Conservation (phyloP, 2,113 vertebrate species). For the Alosa alosa region DNA sequence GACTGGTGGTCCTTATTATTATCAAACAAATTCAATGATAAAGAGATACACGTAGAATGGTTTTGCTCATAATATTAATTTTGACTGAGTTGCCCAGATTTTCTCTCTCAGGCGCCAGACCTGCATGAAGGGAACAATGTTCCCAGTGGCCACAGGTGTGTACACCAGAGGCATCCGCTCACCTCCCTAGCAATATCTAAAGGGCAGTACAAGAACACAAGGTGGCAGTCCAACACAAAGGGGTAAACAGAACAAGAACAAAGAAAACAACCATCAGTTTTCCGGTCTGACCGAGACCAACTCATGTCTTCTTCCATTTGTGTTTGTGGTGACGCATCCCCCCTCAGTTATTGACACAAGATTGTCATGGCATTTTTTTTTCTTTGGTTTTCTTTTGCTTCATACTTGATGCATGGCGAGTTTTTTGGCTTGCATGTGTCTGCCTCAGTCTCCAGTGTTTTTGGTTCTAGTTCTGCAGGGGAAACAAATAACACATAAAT, state of each 20-base stretch:
- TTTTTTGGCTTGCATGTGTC: background rate
- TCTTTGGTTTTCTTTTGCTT: background rate
- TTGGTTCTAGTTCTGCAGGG: background rate
- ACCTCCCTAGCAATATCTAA: background rate
- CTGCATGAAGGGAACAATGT: background rate
- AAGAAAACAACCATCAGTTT: background rate
- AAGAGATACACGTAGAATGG: background rate
- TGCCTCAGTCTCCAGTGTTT: background rate
- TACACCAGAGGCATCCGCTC: background rate
- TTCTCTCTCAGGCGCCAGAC: background rate
- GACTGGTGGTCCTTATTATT: background rate
- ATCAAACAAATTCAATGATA: background rate
- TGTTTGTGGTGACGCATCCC: background rate
- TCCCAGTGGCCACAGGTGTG: background rate
- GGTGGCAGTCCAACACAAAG: background rate
- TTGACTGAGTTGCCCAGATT: background rate
- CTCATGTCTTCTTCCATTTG: background rate
- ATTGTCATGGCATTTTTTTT: background rate
- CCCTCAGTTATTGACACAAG: background rate
- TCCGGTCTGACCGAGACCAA: background rate
- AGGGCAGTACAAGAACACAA: background rate
- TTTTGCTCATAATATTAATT: background rate
- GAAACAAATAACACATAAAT: background rate
- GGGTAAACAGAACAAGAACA: background rate
- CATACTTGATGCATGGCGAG: background rate